These are phyloP conservation scores for Turritopsis dohrnii DNA, from an alignment of 30 jellyfish, hydroid and myxozoan genomes.

Conservation along the genomic window DNA sequence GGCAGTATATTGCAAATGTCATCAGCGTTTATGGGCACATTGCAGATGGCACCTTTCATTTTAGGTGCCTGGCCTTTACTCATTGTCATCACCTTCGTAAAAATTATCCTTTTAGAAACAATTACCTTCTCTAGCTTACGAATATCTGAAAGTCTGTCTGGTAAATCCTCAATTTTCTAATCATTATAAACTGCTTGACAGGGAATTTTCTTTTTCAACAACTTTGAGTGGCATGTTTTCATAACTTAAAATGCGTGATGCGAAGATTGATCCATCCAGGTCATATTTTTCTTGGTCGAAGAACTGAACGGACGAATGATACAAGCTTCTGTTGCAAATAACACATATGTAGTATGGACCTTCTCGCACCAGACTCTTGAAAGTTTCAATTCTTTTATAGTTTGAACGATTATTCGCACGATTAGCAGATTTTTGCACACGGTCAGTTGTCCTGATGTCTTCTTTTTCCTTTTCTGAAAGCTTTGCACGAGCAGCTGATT, in stretches of 20 bases:
- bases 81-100: neutral
- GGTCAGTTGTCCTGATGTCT: neutral
- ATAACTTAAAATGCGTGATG: too few species aligned
- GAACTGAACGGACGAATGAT: too few species aligned
- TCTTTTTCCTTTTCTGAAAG: neutral
- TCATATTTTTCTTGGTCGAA: too few species aligned
- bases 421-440: neutral
- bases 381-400: neutral
- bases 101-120: neutral
- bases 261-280: too few species aligned
- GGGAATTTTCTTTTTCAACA: too few species aligned
- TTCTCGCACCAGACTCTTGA: too few species aligned
- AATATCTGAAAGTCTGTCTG: too few species aligned
- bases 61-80: constrained; percentile 23
- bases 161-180: neutral
- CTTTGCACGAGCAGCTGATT: neutral
- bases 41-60: constrained; percentile 20
- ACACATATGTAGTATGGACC: too few species aligned
- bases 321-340: too few species aligned
- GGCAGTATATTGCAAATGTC: constrained; percentile 19
- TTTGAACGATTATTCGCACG: neutral
- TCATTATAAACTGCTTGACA: neutral
- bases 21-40: constrained; percentile 17
- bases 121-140: neutral
- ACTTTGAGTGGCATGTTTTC: too few species aligned